phyloP scores from a whole-genome alignment of 2,797 vertebrate species.

The Cyprinella venusta region DNA sequence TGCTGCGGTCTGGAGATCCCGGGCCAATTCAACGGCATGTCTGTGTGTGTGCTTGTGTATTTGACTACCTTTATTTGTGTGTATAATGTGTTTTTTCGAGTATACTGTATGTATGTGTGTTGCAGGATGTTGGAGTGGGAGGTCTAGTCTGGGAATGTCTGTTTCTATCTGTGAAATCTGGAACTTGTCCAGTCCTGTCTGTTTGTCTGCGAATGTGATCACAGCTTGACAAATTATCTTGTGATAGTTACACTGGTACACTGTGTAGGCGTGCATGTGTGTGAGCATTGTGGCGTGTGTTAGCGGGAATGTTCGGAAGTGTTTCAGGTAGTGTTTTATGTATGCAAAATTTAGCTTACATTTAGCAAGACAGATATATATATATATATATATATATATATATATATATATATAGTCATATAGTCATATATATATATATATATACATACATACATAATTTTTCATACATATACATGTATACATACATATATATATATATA shows the following conservation, averaged over 20 bases:
- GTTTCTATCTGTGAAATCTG: conserved; percentile 63
- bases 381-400: no score
- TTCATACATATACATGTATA: no score
- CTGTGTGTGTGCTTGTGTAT: conserved; percentile 30
- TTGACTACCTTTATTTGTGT: conserved; percentile 23
- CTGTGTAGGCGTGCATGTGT: conserved; percentile 41
- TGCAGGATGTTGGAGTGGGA: conserved; percentile 36
- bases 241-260: conserved; percentile 49
- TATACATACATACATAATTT: no score
- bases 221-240: conserved; percentile 60
- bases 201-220: conserved; percentile 61
- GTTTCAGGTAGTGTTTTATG: not conserved
- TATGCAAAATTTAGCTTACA: not conserved
- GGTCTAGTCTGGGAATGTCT: conserved; percentile 65
- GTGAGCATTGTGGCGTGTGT: conserved; percentile 36
- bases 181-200: conserved; percentile 64
- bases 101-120: conserved; percentile 24
- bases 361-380: not conserved
- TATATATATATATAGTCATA: no score
- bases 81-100: conserved; percentile 33
- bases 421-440: no score
- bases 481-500: no score
- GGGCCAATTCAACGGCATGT: conserved; percentile 25
- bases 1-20: conserved; percentile 58
- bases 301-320: conserved; percentile 14